A percentile compares a stretch with the other conserved stretches of the same genome.
phyloP scores from a whole-genome alignment of 2,797 vertebrate species.

The Limnodromus scolopaceus region DNA sequence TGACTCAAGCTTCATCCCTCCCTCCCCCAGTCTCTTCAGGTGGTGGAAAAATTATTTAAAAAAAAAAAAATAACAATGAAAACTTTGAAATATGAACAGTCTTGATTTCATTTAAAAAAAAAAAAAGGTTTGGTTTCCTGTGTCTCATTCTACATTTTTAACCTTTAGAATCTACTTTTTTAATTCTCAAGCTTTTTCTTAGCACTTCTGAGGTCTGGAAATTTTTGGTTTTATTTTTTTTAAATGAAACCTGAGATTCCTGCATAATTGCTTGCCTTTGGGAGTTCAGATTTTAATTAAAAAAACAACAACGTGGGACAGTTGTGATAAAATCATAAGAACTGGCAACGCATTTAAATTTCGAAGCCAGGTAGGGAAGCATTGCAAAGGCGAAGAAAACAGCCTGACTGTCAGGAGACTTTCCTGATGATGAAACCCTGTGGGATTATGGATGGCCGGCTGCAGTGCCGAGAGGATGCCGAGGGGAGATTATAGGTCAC shows the following conservation, averaged over 20 bases:
- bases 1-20: neutral
- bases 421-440: neutral
- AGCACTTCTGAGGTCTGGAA: neutral
- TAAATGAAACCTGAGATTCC: neutral
- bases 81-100: neutral
- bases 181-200: neutral
- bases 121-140: rapidly evolving
- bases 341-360: neutral
- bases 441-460: rapidly evolving
- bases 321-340: neutral
- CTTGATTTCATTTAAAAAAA: neutral
- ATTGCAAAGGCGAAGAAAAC: neutral
- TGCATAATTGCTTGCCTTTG: neutral
- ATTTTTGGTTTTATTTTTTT: neutral
- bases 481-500: neutral
- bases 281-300: neutral
- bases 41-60: neutral
- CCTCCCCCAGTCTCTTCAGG: neutral
- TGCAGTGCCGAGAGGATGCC: rapidly evolving
- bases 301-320: neutral
- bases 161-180: neutral
- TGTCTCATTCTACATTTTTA: neutral
- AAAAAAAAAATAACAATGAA: neutral
- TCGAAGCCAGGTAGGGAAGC: neutral
- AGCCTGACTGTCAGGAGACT: neutral